phyloP scores from a whole-genome alignment of 92 coral and sea anemone species.

The Hydrozoanthus gracilis region DNA sequence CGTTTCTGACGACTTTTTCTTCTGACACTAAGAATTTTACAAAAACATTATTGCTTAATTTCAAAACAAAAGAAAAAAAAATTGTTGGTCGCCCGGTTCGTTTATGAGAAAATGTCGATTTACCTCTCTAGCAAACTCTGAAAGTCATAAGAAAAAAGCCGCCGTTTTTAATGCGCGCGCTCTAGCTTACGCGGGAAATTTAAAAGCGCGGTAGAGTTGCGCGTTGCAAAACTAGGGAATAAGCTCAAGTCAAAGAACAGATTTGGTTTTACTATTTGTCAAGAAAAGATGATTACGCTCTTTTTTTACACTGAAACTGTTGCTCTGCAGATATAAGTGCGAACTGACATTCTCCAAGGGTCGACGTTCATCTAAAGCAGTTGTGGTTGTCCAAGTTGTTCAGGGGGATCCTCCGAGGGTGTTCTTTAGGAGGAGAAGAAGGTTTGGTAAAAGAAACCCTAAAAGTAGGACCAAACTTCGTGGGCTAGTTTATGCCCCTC shows the following conservation, averaged over 20 bases:
- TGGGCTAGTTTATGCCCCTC: background rate
- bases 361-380: background rate
- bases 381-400: background rate
- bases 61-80: no score
- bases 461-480: background rate
- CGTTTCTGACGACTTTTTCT: no score
- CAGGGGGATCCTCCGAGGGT: slow-evolving; percentile 11
- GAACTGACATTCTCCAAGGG: background rate
- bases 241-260: background rate
- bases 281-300: background rate
- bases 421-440: background rate
- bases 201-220: background rate
- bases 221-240: no score
- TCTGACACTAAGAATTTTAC: no score
- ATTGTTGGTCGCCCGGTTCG: no score
- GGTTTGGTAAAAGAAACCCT: background rate
- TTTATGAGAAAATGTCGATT: no score
- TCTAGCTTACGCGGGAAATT: no score
- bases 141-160: no score
- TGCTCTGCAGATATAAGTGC: slow-evolving; percentile 20
- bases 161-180: no score
- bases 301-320: no score
- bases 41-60: no score
- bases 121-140: no score
- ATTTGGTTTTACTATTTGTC: background rate